Evolutionary conservation across 1,140 invertebrate species (phyloP).

Genomic region (Zaprionus africanus): DNA sequence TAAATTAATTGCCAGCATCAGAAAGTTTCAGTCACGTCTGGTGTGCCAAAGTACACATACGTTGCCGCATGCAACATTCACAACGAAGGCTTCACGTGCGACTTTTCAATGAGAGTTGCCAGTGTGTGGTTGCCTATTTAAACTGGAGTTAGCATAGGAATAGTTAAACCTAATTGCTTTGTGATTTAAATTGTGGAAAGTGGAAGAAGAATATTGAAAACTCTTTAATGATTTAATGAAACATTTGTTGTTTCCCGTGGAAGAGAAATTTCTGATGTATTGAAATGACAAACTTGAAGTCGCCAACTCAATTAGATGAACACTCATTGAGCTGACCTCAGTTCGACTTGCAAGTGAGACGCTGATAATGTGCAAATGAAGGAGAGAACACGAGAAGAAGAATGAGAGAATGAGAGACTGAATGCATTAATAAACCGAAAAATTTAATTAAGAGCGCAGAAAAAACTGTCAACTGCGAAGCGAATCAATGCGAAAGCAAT

Average conservation of each 20-base stretch:
- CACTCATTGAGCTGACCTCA: conserved; percentile 27
- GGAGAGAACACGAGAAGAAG: neutral
- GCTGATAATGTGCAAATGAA: neutral
- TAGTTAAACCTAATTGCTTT: neutral
- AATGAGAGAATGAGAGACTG: neutral
- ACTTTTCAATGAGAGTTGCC: neutral
- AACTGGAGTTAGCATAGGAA: neutral
- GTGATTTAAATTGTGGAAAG: too few relatives aligned
- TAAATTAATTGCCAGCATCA: conserved; percentile 61
- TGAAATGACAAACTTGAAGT: conserved; percentile 22
- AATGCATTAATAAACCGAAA: neutral
- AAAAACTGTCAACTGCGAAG: conserved; percentile 20
- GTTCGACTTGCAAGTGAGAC: neutral
- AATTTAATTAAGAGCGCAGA: conserved; percentile 18
- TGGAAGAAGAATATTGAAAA: too few relatives aligned
- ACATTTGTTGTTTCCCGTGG: too few relatives aligned
- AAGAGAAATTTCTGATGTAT: too few relatives aligned
- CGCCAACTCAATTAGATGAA: neutral
- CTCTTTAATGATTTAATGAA: too few relatives aligned
- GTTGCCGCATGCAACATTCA: neutral
- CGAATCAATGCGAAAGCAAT: neutral
- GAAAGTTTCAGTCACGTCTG: conserved; percentile 63
- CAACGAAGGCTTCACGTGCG: neutral
- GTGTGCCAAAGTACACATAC: neutral
- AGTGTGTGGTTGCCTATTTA: neutral